Evolutionary conservation across 2,888 invertebrate species (phyloP), one percentile per base, ranked within the genome.

Genomic region (Dendrolimus pini): DNA sequence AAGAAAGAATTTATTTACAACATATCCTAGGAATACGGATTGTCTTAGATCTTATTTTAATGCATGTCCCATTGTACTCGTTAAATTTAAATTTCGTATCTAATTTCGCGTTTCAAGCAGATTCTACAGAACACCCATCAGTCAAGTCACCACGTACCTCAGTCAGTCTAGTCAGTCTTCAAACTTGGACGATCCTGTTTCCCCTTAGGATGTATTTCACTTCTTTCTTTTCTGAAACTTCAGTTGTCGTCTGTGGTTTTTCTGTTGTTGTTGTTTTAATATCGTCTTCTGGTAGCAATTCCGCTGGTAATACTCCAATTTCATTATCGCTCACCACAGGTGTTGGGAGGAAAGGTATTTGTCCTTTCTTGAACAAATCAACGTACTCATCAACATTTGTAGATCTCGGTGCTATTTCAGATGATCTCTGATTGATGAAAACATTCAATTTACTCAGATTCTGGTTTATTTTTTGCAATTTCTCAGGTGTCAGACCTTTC

Each of bases 161-260:
- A 65, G 76, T 76, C 77, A 76, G 77, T 77, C 77, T 79, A 72
- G 81, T 84, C 82, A 84, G 75, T 78, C 70, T 68, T 89, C 88
- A 88, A 75, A 87, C 85, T 82, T 84, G 79, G 69, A 91, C 78
- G 66, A 91, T 91, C 81, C 74, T 88, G 85, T 91, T 90, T 65
- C 91, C 91, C 62, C 89, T 84, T 14, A 91, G 83, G 70, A 83
- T 81, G 73, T 79, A 91, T 73, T 84, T 88, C 66, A 82, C 72
- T 66, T 89, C 89, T 76, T 85, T 88, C 75, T 86, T 83, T 70
- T 75, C 80, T 60, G 72, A 81, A 64, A 80, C 79, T 62, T 65
- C 72, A 7, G 80, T 82, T 55, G 73, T 66, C 57, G 70, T 77
- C 65, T 74, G 72, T 69, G 79, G 75, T 54, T 62, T 63, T 66